Evolutionary conservation across 2,888 invertebrate genomes (phyloP), one percentile per base, ranked within the genome.

Genomic region (Ametastegia equiseti): DNA sequence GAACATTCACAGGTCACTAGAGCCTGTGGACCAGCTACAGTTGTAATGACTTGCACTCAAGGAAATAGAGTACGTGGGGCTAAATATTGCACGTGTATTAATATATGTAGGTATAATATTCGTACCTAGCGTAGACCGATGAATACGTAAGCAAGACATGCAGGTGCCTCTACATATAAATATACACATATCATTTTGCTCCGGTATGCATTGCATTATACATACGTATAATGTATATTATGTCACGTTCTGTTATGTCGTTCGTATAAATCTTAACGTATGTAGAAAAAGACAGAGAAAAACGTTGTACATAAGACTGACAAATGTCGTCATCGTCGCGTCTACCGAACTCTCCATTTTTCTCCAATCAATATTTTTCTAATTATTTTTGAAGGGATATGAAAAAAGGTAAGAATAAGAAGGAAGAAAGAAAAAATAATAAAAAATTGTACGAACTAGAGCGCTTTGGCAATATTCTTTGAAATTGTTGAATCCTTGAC

Each of bases 1-100:
- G 87, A 89, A 89, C 90, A 88, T 90, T 90, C 90, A 89, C 90
- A 88, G 91, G 90, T 91, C 91, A 91, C 89, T 87, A 88, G 89
- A 88, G 88, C n/a, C n/a, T 89, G 89, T 87, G 85, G 86, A 85
- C 85, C 87, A 82, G n/a, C n/a, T n/a, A n/a, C n/a, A 85, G 84
- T 84, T 78, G 88, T 85, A 86, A 86, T 85, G 85, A 85, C 85
- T 85, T 83, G 85, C 83, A 84, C 84, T 84, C n/a, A 50, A 82
- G 82, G 82, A 84, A 83, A 82, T 82, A 86, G 84, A 83, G 69
- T 81, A 82, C 60, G 84, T 85, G 86, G 81, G 78, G 15, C 4
- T 50, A 30, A 27, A 30, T 60, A 9, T 60, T 57, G 60, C 73
- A 75, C 75, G 73, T 50, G n/a, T 23, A 15, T 11, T 50, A 0